Evolutionary conservation across 2,888 invertebrate species (phyloP), one percentile per base, ranked within the genome.

Genomic region (Anthrax anthrax): DNA sequence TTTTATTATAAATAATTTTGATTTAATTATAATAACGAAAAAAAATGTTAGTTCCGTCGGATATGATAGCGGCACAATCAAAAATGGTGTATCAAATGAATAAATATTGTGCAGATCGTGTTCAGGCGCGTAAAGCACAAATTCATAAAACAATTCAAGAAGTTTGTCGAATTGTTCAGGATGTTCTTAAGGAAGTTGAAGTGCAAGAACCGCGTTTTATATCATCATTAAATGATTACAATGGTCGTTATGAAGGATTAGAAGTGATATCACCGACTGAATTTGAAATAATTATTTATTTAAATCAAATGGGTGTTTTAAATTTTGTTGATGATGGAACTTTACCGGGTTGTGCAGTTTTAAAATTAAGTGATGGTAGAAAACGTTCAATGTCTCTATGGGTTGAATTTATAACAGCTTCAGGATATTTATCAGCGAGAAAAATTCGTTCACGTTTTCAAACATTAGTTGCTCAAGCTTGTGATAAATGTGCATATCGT

Each of bases 281-380:
- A 67, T 95, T 91, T 69, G 94, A 95, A 70, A 90, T 94, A 50
- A 86, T 95, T 54, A 82, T 95, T 55, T 95, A 92, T 64, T 75
- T 95, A 50, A 95, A 95, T 67, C 95, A 96, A 70, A 96, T 95
- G 95, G 95, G 95, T 2, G 95, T 96, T n/a, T 78, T 95, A 59
- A 96, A 95, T 68, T 96, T 95, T 64, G 94, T 95, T 44, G 95
- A 96, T 70, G 95, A 95, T 67, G 94, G 94, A 5, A 86, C 88
- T 1, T 69, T 91, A 55, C 90, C 89, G 3, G 92, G 92, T 18
- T 91, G 91, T 70, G 91, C 94, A 34, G 94, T 94, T 42, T 73
- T 95, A 42, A 95, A 95, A 67, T 74, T 94, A 37, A 89, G 89
- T 74, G 95, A 95, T 72, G 95, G 95, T 52, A 78, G 95, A 53